phyloP scores from a whole-genome alignment of 2,888 invertebrate species.

The Hirtodrosophila cameraria region DNA sequence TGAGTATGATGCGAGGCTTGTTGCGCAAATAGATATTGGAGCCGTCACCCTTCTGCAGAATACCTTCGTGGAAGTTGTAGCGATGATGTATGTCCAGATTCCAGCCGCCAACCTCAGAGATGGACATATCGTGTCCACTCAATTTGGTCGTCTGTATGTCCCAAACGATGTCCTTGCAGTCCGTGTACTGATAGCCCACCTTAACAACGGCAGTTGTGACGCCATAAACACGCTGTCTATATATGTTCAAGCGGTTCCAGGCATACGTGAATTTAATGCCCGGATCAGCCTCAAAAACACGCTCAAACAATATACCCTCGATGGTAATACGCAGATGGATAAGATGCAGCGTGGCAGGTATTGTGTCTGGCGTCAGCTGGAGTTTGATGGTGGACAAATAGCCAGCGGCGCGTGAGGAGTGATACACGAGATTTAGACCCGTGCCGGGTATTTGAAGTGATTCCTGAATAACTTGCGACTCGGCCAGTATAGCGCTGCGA shows the following conservation, averaged over 20 bases:
- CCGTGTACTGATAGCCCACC: constrained; percentile 98
- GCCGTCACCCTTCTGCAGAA: constrained; percentile 98
- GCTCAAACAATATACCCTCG: constrained; percentile 96
- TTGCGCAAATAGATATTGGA: constrained; percentile 97
- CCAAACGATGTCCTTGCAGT: constrained; percentile 97
- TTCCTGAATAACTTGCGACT: constrained; percentile 97
- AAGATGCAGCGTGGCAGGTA: constrained; percentile 91
- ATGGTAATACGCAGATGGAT: constrained; percentile 96
- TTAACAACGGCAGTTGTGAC: constrained; percentile 97
- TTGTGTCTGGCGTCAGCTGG: constrained; percentile 93
- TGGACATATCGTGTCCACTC: constrained; percentile 98
- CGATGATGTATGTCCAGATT: constrained; percentile 98
- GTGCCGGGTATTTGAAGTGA: constrained; percentile 97
- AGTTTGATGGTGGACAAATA: constrained; percentile 96
- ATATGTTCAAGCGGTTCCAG: constrained; percentile 98
- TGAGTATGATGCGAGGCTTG: constrained; percentile 94
- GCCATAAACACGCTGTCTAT: constrained; percentile 97
- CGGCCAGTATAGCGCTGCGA: constrained; percentile 94
- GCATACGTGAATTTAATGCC: constrained; percentile 98
- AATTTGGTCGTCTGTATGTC: constrained; percentile 97
- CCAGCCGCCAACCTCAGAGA: constrained; percentile 98
- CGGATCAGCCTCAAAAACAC: constrained; percentile 97
- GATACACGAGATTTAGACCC: constrained; percentile 97
- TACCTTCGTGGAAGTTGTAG: constrained; percentile 99
- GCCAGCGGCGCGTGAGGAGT: constrained; percentile 96